Conservation (phyloP, 2,113 vertebrate species). For the Amazona vittata region DNA sequence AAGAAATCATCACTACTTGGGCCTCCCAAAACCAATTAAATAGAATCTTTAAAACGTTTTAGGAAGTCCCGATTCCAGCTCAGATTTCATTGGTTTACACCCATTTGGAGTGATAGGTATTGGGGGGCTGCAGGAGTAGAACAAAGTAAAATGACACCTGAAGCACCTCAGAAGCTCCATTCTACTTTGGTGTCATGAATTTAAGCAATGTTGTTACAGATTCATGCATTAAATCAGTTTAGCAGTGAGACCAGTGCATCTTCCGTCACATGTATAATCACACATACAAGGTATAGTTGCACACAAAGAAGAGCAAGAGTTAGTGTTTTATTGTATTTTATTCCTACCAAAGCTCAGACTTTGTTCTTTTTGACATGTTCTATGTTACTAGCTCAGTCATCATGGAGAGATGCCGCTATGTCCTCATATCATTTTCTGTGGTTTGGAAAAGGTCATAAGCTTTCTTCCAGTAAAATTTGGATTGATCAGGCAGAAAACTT, state of each 20-base stretch:
- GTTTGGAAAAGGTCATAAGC: background rate
- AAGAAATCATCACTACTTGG: background rate
- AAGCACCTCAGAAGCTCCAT: background rate
- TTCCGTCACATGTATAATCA: background rate
- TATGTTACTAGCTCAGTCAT: background rate
- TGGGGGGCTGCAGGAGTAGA: background rate
- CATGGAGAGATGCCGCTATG: background rate
- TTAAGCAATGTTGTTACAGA: background rate
- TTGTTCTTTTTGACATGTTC: background rate
- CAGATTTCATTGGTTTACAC: background rate
- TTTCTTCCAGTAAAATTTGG: background rate
- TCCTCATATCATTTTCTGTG: fast-evolving
- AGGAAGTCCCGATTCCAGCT: background rate
- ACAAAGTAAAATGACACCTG: background rate
- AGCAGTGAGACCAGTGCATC: background rate
- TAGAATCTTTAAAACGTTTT: background rate
- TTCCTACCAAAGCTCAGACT: background rate
- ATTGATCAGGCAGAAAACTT: background rate
- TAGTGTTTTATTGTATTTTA: background rate
- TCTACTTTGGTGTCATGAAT: background rate
- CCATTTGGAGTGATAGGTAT: background rate
- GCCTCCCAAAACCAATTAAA: background rate
- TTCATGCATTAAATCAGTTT: background rate
- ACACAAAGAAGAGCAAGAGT: background rate
- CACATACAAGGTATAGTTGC: background rate